These are phyloP conservation scores for Lerista edwardsae DNA, from an alignment of 2,797 vertebrate species.

Conservation along the genomic window DNA sequence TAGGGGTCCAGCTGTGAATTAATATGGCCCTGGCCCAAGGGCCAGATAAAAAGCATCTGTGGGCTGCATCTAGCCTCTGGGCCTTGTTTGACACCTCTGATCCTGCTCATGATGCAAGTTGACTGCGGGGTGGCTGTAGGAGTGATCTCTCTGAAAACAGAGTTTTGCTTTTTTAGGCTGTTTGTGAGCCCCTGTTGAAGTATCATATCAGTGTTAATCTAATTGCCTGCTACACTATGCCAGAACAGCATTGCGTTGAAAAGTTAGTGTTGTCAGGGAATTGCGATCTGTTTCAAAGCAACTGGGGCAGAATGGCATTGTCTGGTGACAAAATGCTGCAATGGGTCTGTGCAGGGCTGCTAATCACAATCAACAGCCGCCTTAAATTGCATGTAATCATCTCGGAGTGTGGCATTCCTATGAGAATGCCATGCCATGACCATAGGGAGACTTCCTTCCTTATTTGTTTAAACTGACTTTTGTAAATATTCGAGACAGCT, in stretches of 20 bases:
- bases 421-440: background rate
- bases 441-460: background rate
- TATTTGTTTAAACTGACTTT: background rate
- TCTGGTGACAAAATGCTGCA: background rate
- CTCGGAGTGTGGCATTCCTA: background rate
- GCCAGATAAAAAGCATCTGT: too few species aligned
- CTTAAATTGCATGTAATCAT: too few species aligned
- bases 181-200: background rate
- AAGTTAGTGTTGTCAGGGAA: background rate
- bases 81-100: too few species aligned
- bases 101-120: too few species aligned
- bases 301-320: background rate
- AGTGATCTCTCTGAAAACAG: too few species aligned
- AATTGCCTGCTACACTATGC: background rate
- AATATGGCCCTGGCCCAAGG: too few species aligned
- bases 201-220: background rate
- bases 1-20: too few species aligned
- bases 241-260: background rate
- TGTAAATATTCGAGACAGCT: background rate
- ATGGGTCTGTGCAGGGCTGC: background rate
- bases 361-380: background rate
- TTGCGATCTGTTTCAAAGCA: background rate
- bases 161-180: too few species aligned
- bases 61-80: too few species aligned
- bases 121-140: too few species aligned